phyloP scores from a whole-genome alignment of 35 echinoderm and acorn worm species.

The Eucidaris tribuloides region DNA sequence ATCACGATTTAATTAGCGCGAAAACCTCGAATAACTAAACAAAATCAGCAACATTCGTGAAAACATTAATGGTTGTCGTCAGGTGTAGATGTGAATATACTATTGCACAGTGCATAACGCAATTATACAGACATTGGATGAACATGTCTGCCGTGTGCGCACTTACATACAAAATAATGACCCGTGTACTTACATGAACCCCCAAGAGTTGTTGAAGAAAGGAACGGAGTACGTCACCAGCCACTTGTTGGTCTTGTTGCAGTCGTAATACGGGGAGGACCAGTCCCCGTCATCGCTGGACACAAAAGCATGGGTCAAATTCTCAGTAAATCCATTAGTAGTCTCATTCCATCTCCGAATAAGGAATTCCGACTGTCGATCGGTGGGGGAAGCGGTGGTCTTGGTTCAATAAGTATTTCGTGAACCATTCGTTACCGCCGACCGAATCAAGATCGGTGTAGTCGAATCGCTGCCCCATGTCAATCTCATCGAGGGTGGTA shows the following conservation, averaged over 20 bases:
- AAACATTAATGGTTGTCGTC: no score
- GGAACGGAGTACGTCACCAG: slow-evolving; percentile 80
- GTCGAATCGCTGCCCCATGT: slow-evolving; percentile 33
- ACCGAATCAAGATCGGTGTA: slow-evolving; percentile 19
- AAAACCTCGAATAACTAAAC: no score
- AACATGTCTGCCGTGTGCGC: no score
- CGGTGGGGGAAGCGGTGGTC: neutral
- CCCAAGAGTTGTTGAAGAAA: slow-evolving; percentile 44
- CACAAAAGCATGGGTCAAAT: slow-evolving; percentile 50
- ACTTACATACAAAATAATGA: no score
- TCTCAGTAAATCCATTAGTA: slow-evolving; percentile 23
- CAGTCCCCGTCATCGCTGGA: slow-evolving; percentile 52
- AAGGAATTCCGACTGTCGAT: slow-evolving; percentile 8
- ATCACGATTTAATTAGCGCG: no score
- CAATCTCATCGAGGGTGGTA: slow-evolving; percentile 22
- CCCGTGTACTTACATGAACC: slow-evolving; percentile 72
- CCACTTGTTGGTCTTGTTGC: slow-evolving; percentile 62
- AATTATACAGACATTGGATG: no score
- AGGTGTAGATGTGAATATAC: no score
- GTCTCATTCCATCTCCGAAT: slow-evolving; percentile 63
- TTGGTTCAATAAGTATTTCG: slow-evolving; percentile 4
- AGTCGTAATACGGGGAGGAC: slow-evolving; percentile 84
- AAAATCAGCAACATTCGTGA: no score
- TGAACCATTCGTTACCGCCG: slow-evolving; percentile 56
- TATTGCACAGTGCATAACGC: no score